Base-by-base conservation (phyloP, 2,797 vertebrate species). In the Potorous gilbertii region DNA sequence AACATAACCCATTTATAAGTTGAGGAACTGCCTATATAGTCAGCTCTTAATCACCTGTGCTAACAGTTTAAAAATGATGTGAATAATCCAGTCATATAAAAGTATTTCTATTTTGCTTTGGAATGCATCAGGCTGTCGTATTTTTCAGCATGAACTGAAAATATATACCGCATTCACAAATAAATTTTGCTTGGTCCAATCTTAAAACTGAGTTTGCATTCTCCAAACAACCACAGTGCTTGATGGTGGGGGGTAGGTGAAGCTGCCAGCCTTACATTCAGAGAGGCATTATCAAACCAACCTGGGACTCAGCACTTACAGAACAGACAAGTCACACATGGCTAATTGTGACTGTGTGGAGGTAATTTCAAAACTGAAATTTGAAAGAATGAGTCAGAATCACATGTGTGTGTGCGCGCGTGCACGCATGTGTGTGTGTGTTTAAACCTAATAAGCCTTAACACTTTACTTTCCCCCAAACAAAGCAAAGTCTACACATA, bases 21-120 rank as follows among this genome's bases (percentile, higher is more conserved):
- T 55, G 27, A 74, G 66, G 91, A 56, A 81, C 11, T 13, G 28
- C 52, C 18, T 93, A 59, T 18, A 74, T 81, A n/a, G 56, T 62
- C 31, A 95, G 91, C 59, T 96, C 52, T 12, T 90, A 97, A 93
- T 34, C 92, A 95, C 29, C 21, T 87, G 56, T 93, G 57, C 94
- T 97, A 97, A 97, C 55, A 94, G 94, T 54, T 96, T 90, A 91
- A 93, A 96, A 97, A 94, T 90, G 66, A 92, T 92, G 91, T 94
- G 95, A 97, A 94, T 98, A 97, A 97, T 97, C 94, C 89, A 56
- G 59, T 56, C 52, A 97, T 96, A 97, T 95, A 93, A 96, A 97
- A 96, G 91, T n/a, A 97, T 97, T 97, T 95, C 90, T 50, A 34
- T 62, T 96, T 96, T 56, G 29, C 93, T 97, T 95, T 94, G 96